These are phyloP conservation scores for Stegostoma tigrinum DNA, from an alignment of 2,113 vertebrate genomes.

Conservation along the genomic window DNA sequence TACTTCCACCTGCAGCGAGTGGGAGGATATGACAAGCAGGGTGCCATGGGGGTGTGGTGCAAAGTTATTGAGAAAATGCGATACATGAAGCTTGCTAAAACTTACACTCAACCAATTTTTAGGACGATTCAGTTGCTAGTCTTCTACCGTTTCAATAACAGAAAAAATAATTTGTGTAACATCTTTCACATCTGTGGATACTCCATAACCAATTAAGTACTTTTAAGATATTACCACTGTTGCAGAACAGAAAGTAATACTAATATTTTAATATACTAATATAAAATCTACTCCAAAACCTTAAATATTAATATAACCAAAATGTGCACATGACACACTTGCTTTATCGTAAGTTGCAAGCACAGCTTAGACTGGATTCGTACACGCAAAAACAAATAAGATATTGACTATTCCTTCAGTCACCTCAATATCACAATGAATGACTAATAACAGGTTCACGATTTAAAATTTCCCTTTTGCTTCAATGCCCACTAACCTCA, in stretches of 20 bases:
- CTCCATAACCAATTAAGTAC: too few relatives aligned
- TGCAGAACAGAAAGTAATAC: not conserved
- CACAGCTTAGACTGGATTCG: not conserved
- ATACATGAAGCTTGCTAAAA: too few relatives aligned
- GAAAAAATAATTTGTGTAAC: too few relatives aligned
- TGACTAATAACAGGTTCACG: not conserved
- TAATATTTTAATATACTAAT: not conserved
- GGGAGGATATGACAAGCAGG: too few relatives aligned
- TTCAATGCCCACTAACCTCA: not conserved
- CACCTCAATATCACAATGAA: not conserved
- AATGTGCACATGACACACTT: not conserved
- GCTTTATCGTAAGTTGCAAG: not conserved
- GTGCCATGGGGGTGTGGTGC: too few relatives aligned
- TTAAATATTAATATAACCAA: not conserved
- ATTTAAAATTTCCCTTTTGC: not conserved
- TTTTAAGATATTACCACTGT: too few relatives aligned
- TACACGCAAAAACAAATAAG: not conserved
- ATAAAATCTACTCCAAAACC: too few relatives aligned
- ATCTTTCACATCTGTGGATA: too few relatives aligned
- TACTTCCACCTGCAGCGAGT: too few relatives aligned
- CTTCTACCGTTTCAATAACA: not conserved
- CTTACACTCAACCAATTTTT: too few relatives aligned
- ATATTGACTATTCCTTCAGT: not conserved
- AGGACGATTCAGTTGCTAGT: not conserved
- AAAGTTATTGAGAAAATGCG: too few relatives aligned